phyloP scores from a whole-genome alignment of 2,888 invertebrate genomes.

The Catocala sponsa region DNA sequence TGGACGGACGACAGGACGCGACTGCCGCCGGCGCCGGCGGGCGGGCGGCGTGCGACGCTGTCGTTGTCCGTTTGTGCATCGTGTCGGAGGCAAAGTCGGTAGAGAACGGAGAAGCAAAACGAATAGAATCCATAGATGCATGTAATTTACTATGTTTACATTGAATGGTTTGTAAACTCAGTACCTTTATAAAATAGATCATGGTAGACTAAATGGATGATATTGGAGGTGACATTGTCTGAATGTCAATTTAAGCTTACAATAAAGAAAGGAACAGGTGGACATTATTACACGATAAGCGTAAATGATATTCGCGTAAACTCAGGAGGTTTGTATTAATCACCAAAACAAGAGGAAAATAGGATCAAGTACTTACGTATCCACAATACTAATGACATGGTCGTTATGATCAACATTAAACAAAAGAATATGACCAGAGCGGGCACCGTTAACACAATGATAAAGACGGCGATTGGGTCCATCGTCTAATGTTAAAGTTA shows the following conservation, averaged over 20 bases:
- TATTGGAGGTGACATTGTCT: no score
- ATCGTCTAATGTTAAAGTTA: constrained; percentile 19
- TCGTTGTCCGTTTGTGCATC: constrained; percentile 32
- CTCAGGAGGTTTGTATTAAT: no score
- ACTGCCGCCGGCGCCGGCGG: no score
- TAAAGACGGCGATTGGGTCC: constrained; percentile 21
- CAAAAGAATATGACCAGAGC: constrained; percentile 35
- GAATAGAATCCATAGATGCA: no score
- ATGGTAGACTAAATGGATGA: background rate
- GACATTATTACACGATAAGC: no score
- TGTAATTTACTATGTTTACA: no score
- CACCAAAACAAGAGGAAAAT: background rate
- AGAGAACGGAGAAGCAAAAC: no score
- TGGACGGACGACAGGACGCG: constrained; percentile 9
- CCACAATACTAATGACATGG: constrained; percentile 30
- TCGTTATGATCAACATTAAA: constrained; percentile 20
- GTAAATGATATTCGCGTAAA: no score
- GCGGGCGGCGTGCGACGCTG: constrained; percentile 20
- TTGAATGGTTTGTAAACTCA: no score
- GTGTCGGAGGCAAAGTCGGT: constrained; percentile 33
- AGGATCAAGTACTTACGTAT: constrained; percentile 36
- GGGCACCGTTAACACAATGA: constrained; percentile 41
- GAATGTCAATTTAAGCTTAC: no score
- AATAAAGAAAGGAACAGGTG: no score
- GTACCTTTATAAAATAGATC: no score